These are phyloP conservation scores for Augochlorella aurata DNA, from an alignment of 2,888 invertebrate genomes.

Conservation along the genomic window DNA sequence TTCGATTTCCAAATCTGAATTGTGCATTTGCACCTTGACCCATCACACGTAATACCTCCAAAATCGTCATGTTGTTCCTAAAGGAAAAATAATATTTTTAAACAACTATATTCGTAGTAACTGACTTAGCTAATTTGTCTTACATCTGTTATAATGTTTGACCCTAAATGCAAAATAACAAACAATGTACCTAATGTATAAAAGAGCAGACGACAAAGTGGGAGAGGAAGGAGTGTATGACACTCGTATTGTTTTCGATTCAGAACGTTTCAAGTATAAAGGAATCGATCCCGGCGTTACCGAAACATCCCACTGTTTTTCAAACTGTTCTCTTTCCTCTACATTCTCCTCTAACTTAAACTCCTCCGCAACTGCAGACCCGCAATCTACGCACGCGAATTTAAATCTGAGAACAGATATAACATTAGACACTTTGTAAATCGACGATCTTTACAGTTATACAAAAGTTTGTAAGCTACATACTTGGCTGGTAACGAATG, in stretches of 20 bases:
- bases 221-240: constrained; percentile 76
- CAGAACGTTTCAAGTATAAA: constrained; percentile 74
- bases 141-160: background rate
- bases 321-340: constrained; percentile 71
- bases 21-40: constrained; percentile 94
- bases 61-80: constrained; percentile 96
- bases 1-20: constrained; percentile 94
- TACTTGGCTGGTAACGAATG: constrained; percentile 83
- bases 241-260: constrained; percentile 73
- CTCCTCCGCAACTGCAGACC: constrained; percentile 74
- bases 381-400: constrained; percentile 74
- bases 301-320: constrained; percentile 73
- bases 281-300: constrained; percentile 74
- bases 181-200: constrained; percentile 75
- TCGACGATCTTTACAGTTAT: background rate
- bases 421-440: background rate
- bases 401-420: constrained; percentile 72
- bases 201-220: constrained; percentile 75
- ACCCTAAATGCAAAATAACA: background rate
- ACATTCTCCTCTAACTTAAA: constrained; percentile 74
- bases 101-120: background rate
- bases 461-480: constrained; percentile 43
- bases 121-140: background rate
- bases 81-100: constrained; percentile 47
- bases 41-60: constrained; percentile 92